Evolutionary conservation across 2,113 vertebrate genomes (phyloP).

Genomic region (Rissa tridactyla): DNA sequence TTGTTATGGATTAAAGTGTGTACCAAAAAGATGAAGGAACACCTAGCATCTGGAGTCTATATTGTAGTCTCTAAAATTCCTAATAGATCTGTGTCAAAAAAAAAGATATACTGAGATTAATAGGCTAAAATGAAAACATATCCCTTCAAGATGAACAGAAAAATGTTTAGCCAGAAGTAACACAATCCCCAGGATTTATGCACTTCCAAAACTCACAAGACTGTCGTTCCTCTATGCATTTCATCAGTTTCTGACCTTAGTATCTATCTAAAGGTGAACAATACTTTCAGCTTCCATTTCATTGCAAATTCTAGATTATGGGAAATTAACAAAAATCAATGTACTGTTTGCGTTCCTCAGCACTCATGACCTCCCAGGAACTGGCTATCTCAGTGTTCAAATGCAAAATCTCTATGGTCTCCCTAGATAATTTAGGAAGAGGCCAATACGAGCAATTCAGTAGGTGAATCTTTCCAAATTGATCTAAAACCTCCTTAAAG

Average conservation of each 20-base stretch:
- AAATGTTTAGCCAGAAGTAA: constrained; percentile 24
- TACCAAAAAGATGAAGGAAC: constrained; percentile 67
- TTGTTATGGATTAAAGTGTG: constrained; percentile 69
- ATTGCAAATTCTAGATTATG: not conserved
- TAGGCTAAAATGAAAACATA: constrained; percentile 39
- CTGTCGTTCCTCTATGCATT: not conserved
- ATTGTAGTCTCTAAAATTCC: constrained; percentile 67
- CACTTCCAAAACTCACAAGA: not conserved
- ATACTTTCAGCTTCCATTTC: constrained; percentile 34
- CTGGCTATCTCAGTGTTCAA: not conserved
- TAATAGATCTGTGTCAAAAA: constrained; percentile 64
- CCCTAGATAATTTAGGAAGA: not conserved
- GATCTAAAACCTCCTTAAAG: not conserved
- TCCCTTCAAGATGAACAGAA: constrained; percentile 22
- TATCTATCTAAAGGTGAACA: constrained; percentile 17
- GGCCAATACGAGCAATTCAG: not conserved
- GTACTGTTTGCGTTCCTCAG: not conserved
- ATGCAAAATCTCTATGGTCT: not conserved
- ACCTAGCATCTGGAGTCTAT: constrained; percentile 66
- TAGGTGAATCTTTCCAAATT: not conserved
- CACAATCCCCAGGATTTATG: constrained; percentile 22
- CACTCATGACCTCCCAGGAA: not conserved
- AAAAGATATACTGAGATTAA: constrained; percentile 61
- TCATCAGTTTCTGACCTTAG: not conserved
- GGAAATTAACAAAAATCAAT: not conserved